These are phyloP conservation scores for Sebastolobus alascanus DNA, from an alignment of 2,797 vertebrate species.

Conservation along the genomic window DNA sequence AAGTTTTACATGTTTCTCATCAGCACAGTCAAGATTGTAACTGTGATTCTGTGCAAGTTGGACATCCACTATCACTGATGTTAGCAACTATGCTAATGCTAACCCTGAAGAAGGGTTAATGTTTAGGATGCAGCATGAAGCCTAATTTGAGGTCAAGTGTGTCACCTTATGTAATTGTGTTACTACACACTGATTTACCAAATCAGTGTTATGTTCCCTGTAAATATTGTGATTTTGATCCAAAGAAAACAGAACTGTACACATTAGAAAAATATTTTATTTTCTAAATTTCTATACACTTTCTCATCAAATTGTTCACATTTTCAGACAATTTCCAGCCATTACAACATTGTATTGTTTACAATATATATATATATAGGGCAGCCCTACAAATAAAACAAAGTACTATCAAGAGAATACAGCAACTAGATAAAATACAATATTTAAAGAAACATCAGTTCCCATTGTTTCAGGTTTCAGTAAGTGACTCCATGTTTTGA, in stretches of 20 bases:
- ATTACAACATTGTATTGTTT: conserved; percentile 11
- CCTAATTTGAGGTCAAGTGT: background rate
- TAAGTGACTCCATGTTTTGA: conserved; percentile 3
- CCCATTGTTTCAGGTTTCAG: conserved; percentile 4
- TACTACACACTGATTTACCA: background rate
- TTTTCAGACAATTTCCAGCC: conserved; percentile 47
- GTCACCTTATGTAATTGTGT: background rate
- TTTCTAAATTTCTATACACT: conserved; percentile 35
- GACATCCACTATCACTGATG: background rate
- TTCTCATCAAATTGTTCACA: conserved; percentile 53
- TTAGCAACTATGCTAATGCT: background rate
- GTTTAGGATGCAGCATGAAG: background rate
- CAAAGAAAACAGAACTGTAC: background rate
- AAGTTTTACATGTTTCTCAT: too few species aligned
- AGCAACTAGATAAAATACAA: conserved; percentile 31
- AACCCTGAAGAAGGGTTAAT: background rate
- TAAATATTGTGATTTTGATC: background rate
- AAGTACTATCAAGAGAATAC: conserved; percentile 13
- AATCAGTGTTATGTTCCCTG: background rate
- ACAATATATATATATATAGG: background rate
- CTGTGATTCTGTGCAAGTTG: too few species aligned
- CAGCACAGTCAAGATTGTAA: too few species aligned
- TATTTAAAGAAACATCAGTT: background rate
- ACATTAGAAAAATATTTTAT: conserved; percentile 62
- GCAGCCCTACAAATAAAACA: too few species aligned